phyloP scores from a whole-genome alignment of 2,888 invertebrate species.

The Heliconius hortense region DNA sequence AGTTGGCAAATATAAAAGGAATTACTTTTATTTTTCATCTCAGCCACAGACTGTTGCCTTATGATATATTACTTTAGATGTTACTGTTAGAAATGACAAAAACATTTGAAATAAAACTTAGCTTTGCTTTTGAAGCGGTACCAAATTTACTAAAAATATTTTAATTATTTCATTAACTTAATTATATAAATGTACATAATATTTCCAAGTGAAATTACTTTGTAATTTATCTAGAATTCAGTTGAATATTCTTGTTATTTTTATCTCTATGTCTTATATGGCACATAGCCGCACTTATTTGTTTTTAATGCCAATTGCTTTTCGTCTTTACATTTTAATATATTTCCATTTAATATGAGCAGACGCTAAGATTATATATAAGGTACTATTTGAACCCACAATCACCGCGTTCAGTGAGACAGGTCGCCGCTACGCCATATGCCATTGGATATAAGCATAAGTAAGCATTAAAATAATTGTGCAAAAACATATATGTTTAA shows the following conservation, averaged over 20 bases:
- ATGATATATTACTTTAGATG: slow-evolving; percentile 78
- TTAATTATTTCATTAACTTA: neutral
- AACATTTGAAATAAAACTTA: slow-evolving; percentile 54
- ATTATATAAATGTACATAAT: neutral
- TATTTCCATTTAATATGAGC: neutral
- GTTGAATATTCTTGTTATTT: neutral
- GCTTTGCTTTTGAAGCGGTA: too few species aligned
- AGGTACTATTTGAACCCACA: too few species aligned
- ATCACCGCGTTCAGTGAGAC: neutral
- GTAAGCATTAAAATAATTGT: neutral
- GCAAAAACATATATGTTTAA: neutral
- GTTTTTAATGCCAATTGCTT: neutral
- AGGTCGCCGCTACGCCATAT: neutral
- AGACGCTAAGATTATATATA: neutral
- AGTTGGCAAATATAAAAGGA: slow-evolving; percentile 74
- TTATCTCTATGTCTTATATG: neutral
- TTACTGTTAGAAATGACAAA: slow-evolving; percentile 60
- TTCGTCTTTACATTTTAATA: neutral
- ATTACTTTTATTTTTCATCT: slow-evolving; percentile 77
- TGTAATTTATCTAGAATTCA: neutral
- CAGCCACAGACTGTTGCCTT: slow-evolving; percentile 75
- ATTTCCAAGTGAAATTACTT: neutral
- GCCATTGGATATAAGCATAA: too few species aligned
- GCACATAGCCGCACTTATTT: neutral
- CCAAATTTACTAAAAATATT: slow-evolving; percentile 53